A percentile compares a stretch with the other conserved stretches of the same genome.
Evolutionary conservation across 1,140 invertebrate species (phyloP).

Genomic region (Archivesica marissinica): DNA sequence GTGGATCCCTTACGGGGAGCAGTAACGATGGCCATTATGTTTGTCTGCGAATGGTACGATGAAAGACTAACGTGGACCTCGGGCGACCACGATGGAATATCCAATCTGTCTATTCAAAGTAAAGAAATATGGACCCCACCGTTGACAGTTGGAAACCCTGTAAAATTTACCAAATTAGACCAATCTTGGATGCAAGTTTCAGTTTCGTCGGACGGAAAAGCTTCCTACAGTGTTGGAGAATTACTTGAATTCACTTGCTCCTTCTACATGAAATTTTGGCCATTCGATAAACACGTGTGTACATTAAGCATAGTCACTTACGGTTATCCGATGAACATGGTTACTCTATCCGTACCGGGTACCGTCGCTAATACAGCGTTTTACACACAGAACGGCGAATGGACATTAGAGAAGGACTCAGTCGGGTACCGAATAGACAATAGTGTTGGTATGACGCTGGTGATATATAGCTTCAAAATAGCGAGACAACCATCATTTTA

Average conservation of each 20-base stretch:
- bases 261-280: constrained; percentile 30
- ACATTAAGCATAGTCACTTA: not conserved
- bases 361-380: not conserved
- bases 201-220: not conserved
- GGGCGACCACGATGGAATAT: not conserved
- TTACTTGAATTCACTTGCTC: not conserved
- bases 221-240: not conserved
- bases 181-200: not conserved
- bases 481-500: constrained; percentile 78
- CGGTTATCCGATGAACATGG: not conserved
- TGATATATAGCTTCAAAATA: not conserved
- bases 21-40: not conserved
- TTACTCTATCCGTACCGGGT: not conserved
- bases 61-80: constrained; percentile 28
- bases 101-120: not conserved
- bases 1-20: not conserved
- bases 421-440: not conserved
- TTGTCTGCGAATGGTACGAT: constrained; percentile 10
- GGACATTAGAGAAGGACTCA: not conserved
- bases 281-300: constrained; percentile 37
- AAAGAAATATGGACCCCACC: constrained; percentile 25
- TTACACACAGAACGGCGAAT: constrained; percentile 11
- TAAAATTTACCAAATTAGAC: not conserved
- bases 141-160: not conserved
- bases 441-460: not conserved